Evolutionary conservation across 1,140 invertebrate species (phyloP).

Genomic region (Apis cerana): DNA sequence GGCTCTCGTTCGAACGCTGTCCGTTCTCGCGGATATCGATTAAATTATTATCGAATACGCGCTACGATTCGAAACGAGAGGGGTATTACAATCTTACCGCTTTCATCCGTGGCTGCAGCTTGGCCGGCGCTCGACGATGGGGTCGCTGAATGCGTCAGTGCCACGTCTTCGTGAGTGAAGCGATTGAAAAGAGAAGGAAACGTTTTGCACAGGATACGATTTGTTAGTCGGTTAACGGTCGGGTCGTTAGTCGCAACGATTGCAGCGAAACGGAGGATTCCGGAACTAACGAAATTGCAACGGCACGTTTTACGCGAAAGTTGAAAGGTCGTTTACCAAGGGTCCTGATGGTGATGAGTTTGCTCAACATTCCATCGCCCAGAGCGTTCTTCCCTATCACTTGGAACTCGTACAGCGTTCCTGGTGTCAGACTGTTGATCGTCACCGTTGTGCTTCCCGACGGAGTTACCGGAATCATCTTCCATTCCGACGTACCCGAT

Average conservation of each 20-base stretch:
- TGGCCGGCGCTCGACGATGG: constrained; percentile 73
- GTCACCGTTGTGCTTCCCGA: constrained; percentile 94
- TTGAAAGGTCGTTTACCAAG: constrained; percentile 87
- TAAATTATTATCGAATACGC: background rate
- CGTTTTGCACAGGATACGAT: constrained; percentile 41
- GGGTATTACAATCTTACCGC: constrained; percentile 67
- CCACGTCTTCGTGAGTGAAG: constrained; percentile 69
- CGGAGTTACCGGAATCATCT: constrained; percentile 95
- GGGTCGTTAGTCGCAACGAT: background rate
- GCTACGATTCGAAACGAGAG: background rate
- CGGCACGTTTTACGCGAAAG: background rate
- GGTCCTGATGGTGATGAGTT: constrained; percentile 93
- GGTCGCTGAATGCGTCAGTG: constrained; percentile 70
- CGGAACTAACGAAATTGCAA: background rate
- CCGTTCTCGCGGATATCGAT: background rate
- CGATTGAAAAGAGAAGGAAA: constrained; percentile 43
- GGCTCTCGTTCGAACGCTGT: too few relatives aligned
- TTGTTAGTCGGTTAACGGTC: constrained; percentile 34
- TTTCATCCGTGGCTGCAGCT: constrained; percentile 75
- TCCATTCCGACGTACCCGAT: constrained; percentile 92
- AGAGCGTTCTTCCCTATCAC: constrained; percentile 96
- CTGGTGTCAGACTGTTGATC: constrained; percentile 93
- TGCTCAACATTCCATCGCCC: constrained; percentile 97
- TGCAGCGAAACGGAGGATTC: constrained; percentile 3
- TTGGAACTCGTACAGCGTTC: constrained; percentile 97